Base-by-base conservation (phyloP, 2,113 vertebrate species). In the Pituophis catenifer region DNA sequence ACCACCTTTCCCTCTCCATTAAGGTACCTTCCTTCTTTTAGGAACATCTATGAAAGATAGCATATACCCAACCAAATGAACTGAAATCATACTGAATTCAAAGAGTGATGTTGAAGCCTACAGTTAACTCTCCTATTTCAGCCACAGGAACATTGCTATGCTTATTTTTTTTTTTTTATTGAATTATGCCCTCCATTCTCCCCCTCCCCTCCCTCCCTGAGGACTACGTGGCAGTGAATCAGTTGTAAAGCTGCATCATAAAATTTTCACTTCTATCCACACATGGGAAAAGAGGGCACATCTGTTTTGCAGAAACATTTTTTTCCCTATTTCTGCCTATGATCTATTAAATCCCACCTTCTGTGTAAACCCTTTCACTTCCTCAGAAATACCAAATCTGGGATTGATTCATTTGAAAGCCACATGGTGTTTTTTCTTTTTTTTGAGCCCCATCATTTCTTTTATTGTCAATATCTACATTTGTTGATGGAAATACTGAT, bases 401-500 rank as follows among this genome's bases (percentile, higher is more conserved):
- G 55, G 81, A 95, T 0, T 93, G 94, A 93, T n/a, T 44, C 15
- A 86, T 92, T 87, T 38, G 7, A 89, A 94, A 85, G 8, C 8
- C 54, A 93, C 91, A 62, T 5, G 17, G 13, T 15, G 13, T 17
- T 57, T 5, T 38, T 53, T 90, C 44, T 48, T 48, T 48, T 48
- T 88, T 86, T 86, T 75, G 19, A 95, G 92, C 93, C 91, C 91
- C 29, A 95, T 92, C 0, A 58, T 89, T 54, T 65, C 48, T 93
- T 96, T 94, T 94, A 90, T 95, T 92, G 15, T 62, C 92, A 62
- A 13, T 90, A 58, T 91, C 2, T 0, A 8, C 91, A 33, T 48
- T 93, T 94, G 38, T 85, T 93, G 38, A 94, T 93, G n/a, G 90
- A 96, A 95, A 94, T 93, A n/a, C 2, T 93, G 93, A 95, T 86